Conservation (phyloP, 2,797 vertebrate genomes). For the Benthosema pterotum region DNA sequence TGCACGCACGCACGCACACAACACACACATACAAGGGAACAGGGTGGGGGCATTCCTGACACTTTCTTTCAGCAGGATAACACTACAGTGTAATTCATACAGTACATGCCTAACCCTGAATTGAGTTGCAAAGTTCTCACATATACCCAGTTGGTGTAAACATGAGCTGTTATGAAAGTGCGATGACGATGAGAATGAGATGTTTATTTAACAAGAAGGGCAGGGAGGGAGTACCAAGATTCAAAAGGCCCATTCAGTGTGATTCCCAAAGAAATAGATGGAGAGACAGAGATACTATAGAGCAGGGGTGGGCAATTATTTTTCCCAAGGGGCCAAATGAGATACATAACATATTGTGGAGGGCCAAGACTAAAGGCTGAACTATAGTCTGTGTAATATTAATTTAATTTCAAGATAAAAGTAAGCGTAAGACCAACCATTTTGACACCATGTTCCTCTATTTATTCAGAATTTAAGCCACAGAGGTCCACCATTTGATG, state of each 20-base stretch:
- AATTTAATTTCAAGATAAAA: too few relatives aligned
- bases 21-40: background rate
- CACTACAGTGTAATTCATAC: constrained; percentile 1
- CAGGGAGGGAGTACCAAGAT: background rate
- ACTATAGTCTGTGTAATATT: too few relatives aligned
- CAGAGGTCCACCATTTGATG: too few relatives aligned
- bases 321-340: too few relatives aligned
- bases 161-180: background rate
- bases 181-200: too few relatives aligned
- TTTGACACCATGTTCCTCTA: too few relatives aligned
- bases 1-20: background rate
- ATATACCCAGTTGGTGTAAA: constrained; percentile 2
- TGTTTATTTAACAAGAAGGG: background rate
- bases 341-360: too few relatives aligned
- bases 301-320: too few relatives aligned
- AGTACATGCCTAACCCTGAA: background rate
- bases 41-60: constrained; percentile 5
- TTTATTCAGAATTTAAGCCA: too few relatives aligned
- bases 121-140: background rate
- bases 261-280: background rate
- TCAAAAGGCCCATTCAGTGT: background rate
- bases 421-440: too few relatives aligned
- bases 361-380: too few relatives aligned
- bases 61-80: background rate
- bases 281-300: background rate